Conservation (phyloP, 2,888 invertebrate species). For the Phortica okadai region DNA sequence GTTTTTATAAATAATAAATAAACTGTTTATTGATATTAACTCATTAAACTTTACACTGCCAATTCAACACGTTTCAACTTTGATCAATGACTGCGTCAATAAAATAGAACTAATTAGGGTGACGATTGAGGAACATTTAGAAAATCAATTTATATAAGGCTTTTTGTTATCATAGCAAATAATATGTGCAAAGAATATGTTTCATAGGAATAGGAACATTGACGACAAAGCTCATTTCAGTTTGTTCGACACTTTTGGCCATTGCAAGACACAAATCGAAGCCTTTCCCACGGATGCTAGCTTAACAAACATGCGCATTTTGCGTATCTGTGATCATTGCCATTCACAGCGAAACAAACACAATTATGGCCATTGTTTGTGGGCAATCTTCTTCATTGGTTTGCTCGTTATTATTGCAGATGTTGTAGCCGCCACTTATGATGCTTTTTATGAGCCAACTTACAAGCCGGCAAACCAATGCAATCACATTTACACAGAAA, state of each 20-base stretch:
- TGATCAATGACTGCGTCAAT: too few species aligned
- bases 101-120: too few species aligned
- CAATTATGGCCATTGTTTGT: slow-evolving; percentile 16
- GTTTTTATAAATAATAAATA: too few species aligned
- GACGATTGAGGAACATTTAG: too few species aligned
- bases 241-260: neutral
- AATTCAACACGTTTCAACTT: too few species aligned
- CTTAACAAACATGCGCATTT: neutral
- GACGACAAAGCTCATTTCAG: too few species aligned
- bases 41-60: too few species aligned
- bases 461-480: neutral
- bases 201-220: too few species aligned
- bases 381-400: slow-evolving; percentile 7
- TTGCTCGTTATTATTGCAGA: slow-evolving; percentile 14
- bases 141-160: too few species aligned
- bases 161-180: too few species aligned
- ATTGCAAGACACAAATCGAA: neutral
- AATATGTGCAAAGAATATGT: too few species aligned
- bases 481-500: neutral
- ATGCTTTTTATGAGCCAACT: neutral
- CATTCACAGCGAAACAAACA: slow-evolving; percentile 28
- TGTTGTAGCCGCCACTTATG: neutral
- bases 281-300: neutral
- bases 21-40: too few species aligned
- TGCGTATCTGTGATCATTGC: slow-evolving; percentile 28